These are phyloP conservation scores for Petrosia ficiformis DNA, from an alignment of 37 sponge, comb jelly and placozoan species.

Conservation along the genomic window DNA sequence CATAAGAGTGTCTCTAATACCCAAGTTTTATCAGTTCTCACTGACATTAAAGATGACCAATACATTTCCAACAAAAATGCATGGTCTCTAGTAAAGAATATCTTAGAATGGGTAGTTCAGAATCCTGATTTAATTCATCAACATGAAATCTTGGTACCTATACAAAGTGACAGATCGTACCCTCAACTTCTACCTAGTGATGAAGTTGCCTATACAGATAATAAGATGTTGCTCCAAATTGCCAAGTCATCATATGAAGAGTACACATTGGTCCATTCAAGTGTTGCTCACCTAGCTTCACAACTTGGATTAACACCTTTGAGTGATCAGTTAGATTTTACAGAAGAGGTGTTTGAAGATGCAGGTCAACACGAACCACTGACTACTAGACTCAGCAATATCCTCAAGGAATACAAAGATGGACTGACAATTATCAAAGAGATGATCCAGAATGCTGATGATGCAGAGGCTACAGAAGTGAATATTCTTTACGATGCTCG, in stretches of 20 bases:
- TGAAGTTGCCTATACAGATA: conserved; percentile 46
- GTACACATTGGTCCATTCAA: conserved; percentile 24
- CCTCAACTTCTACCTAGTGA: conserved; percentile 19
- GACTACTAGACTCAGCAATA: conserved; percentile 48
- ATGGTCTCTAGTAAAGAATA: conserved; percentile 1
- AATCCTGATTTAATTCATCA: not conserved
- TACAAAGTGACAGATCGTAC: conserved; percentile 8
- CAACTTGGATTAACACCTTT: conserved; percentile 29
- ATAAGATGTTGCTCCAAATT: conserved; percentile 21
- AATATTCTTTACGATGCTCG: conserved; percentile 57
- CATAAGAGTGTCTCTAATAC: not conserved
- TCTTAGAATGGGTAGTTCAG: not conserved
- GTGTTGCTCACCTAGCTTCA: conserved; percentile 24
- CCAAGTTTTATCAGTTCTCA: conserved; percentile 39
- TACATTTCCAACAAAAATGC: not conserved
- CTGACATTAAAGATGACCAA: conserved; percentile 22
- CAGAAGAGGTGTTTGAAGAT: conserved; percentile 61
- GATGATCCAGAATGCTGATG: conserved; percentile 81
- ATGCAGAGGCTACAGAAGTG: conserved; percentile 75
- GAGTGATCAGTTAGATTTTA: conserved; percentile 26
- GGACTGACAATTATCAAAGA: conserved; percentile 69
- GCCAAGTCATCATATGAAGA: conserved; percentile 10
- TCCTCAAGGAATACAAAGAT: conserved; percentile 74
- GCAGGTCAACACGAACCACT: conserved; percentile 65
- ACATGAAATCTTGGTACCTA: conserved; percentile 17